A percentile compares a stretch with the other conserved stretches of the same genome.
phyloP scores from a whole-genome alignment of 1,140 invertebrate species.

The Calycopis cecrops region DNA sequence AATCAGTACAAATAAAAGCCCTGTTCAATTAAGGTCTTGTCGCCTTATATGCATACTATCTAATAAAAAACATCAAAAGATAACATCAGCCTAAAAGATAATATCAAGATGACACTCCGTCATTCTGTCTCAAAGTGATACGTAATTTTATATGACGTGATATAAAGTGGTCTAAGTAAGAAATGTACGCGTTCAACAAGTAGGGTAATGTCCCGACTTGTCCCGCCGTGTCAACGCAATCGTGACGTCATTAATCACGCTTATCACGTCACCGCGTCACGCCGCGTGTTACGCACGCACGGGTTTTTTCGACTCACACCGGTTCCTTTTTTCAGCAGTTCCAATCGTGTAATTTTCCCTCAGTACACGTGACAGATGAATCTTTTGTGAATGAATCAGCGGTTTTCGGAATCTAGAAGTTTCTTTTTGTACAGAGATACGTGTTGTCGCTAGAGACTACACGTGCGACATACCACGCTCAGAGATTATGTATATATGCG shows the following conservation, averaged over 20 bases:
- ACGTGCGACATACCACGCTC: too few relatives aligned
- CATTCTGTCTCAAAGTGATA: not conserved
- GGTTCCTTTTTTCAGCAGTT: not conserved
- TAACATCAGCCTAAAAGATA: too few relatives aligned
- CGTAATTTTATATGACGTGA: conserved; percentile 3
- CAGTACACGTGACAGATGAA: too few relatives aligned
- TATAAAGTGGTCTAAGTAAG: conserved; percentile 11
- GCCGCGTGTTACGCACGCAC: conserved; percentile 19
- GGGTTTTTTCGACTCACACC: conserved; percentile 9
- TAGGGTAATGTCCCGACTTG: conserved; percentile 34
- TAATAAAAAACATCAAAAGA: too few relatives aligned
- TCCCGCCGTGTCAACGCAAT: conserved; percentile 19
- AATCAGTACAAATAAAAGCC: too few relatives aligned
- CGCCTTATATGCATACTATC: too few relatives aligned
- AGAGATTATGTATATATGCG: too few relatives aligned
- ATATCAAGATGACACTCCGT: too few relatives aligned
- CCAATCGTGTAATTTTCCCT: not conserved
- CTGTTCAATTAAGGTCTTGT: too few relatives aligned
- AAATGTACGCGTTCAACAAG: conserved; percentile 39
- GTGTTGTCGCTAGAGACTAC: too few relatives aligned
- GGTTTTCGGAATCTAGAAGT: too few relatives aligned
- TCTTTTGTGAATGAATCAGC: not conserved
- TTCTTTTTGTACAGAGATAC: too few relatives aligned
- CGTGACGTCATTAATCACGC: conserved; percentile 56
- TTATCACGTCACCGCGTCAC: conserved; percentile 38